phyloP scores from a whole-genome alignment of 2,888 invertebrate genomes.

The Branchellion lobata region DNA sequence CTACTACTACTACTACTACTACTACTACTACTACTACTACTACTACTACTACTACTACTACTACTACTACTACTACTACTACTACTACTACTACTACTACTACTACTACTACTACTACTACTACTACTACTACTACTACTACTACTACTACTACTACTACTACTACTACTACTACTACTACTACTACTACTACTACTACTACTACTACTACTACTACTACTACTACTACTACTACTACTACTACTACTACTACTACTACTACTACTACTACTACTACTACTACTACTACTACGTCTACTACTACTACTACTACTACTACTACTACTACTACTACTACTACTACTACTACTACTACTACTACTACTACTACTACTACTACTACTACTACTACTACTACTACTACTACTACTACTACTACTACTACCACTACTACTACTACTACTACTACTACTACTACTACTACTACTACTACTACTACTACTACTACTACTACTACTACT shows the following conservation, averaged over 20 bases:
- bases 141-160: conserved; percentile 41
- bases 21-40: conserved; percentile 37
- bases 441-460: conserved; percentile 34
- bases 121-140: conserved; percentile 44
- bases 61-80: conserved; percentile 41
- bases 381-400: conserved; percentile 43
- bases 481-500: conserved; percentile 34
- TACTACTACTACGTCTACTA: no score
- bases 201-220: conserved; percentile 43
- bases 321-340: conserved; percentile 41
- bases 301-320: conserved; percentile 39
- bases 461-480: conserved; percentile 34
- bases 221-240: conserved; percentile 42
- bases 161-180: conserved; percentile 41
- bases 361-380: conserved; percentile 42
- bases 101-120: conserved; percentile 43
- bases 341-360: conserved; percentile 42
- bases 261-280: no score
- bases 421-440: conserved; percentile 20
- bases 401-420: conserved; percentile 42
- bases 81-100: conserved; percentile 42
- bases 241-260: conserved; percentile 42
- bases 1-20: conserved; percentile 43
- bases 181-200: conserved; percentile 43
- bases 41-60: conserved; percentile 43